phyloP scores from a whole-genome alignment of 2,888 invertebrate genomes.

The Sminthurides aquaticus region DNA sequence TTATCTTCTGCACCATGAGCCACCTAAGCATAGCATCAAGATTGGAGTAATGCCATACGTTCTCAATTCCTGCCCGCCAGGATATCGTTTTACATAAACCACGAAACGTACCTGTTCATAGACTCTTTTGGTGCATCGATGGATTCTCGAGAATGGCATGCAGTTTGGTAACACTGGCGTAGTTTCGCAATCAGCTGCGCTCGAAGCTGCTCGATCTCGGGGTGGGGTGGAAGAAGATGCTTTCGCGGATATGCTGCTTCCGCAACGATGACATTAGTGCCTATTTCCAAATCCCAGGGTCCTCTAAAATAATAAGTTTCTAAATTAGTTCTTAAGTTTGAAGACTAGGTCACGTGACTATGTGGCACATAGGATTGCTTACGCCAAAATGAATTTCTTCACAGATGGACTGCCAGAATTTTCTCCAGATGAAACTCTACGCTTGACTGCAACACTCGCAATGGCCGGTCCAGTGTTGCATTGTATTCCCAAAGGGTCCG shows the following conservation, averaged over 20 bases:
- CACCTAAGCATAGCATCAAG: conserved; percentile 53
- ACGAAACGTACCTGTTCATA: conserved; percentile 64
- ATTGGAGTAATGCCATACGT: too few species aligned
- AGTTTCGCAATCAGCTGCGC: conserved; percentile 74
- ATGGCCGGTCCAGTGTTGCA: conserved; percentile 51
- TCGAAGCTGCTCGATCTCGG: conserved; percentile 82
- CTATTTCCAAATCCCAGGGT: conserved; percentile 90
- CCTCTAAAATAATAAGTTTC: conserved; percentile 51
- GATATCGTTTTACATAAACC: too few species aligned
- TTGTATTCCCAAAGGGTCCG: conserved; percentile 77
- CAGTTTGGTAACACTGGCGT: conserved; percentile 83
- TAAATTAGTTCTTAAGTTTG: too few species aligned
- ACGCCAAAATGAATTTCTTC: conserved; percentile 74
- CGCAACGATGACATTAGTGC: conserved; percentile 81
- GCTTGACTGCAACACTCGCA: conserved; percentile 28
- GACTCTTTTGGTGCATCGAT: conserved; percentile 95
- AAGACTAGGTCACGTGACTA: too few species aligned
- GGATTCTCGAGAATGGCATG: conserved; percentile 80
- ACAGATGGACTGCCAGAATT: conserved; percentile 62
- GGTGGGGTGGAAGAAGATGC: conserved; percentile 87
- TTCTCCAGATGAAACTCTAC: conserved; percentile 58
- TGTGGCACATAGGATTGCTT: too few species aligned
- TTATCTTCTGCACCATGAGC: conserved; percentile 90
- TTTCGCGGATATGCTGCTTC: conserved; percentile 82
- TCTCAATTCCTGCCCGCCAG: too few species aligned